Evolutionary conservation across 2,797 vertebrate species (phyloP).

Genomic region (Poecilia gillii): DNA sequence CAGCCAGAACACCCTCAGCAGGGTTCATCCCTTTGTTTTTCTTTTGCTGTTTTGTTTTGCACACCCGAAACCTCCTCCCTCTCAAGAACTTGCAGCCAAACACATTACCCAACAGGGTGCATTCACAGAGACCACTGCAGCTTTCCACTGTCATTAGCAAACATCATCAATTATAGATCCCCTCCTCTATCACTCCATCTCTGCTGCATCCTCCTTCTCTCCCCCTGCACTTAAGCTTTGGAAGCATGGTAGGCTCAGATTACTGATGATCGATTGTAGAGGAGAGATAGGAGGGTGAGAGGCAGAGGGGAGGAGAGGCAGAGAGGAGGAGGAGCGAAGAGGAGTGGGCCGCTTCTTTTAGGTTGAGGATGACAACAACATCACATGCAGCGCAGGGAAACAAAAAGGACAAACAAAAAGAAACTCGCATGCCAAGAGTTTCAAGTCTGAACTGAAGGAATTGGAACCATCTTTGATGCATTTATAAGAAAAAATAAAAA

Average conservation of each 20-base stretch:
- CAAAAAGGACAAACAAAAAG: slow-evolving; percentile 18
- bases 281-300: slow-evolving; percentile 50
- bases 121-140: slow-evolving; percentile 68
- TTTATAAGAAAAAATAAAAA: not conserved
- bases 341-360: slow-evolving; percentile 30
- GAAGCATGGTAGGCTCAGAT: slow-evolving; percentile 73
- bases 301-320: slow-evolving; percentile 16
- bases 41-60: slow-evolving; percentile 59
- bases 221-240: slow-evolving; percentile 78
- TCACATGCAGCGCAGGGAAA: slow-evolving; percentile 45
- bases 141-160: slow-evolving; percentile 81
- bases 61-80: slow-evolving; percentile 3
- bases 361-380: slow-evolving; percentile 53
- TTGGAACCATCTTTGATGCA: not conserved
- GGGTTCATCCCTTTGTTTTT: slow-evolving; percentile 26
- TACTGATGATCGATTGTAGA: slow-evolving; percentile 77
- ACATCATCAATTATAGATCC: slow-evolving; percentile 86
- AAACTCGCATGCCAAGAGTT: slow-evolving; percentile 26
- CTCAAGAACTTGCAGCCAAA: slow-evolving; percentile 55
- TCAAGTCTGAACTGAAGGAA: slow-evolving; percentile 4
- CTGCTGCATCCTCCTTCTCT: slow-evolving; percentile 57
- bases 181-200: slow-evolving; percentile 73
- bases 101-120: slow-evolving; percentile 60
- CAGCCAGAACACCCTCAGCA: not conserved
- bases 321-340: slow-evolving; percentile 6